Conservation (phyloP, 2,113 vertebrate species). For the Myxocyprinus asiaticus region DNA sequence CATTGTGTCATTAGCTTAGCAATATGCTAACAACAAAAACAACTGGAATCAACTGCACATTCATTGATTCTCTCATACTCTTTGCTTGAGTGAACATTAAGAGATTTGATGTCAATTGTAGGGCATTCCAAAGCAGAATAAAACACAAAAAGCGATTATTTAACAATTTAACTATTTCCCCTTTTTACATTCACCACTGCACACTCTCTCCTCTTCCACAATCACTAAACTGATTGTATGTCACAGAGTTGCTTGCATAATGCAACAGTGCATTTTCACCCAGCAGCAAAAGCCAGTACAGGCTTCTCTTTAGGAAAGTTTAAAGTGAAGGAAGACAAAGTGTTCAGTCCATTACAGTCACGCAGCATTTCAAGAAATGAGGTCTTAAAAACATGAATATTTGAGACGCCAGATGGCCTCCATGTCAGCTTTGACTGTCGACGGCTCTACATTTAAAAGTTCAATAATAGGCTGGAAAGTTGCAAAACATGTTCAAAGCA, state of each 20-base stretch:
- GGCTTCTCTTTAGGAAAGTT: conserved; percentile 15
- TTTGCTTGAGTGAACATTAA: too few relatives aligned
- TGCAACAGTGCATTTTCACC: conserved; percentile 27
- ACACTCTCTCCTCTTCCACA: neutral
- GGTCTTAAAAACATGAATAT: conserved; percentile 50
- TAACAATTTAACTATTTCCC: too few relatives aligned
- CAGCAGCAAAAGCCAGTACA: neutral
- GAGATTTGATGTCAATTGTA: too few relatives aligned
- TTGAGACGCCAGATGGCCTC: conserved; percentile 41
- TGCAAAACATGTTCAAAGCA: neutral
- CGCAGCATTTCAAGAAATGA: neutral
- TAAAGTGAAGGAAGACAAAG: conserved; percentile 2
- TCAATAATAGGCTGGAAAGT: conserved; percentile 26
- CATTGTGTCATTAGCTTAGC: too few relatives aligned
- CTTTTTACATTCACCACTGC: neutral
- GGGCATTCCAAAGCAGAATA: too few relatives aligned
- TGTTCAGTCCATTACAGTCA: neutral
- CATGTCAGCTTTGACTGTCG: conserved; percentile 13
- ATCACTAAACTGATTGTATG: neutral
- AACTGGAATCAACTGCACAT: too few relatives aligned
- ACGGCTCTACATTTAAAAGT: conserved; percentile 43
- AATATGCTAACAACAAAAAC: too few relatives aligned
- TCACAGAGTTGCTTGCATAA: conserved; percentile 23
- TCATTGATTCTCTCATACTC: too few relatives aligned
- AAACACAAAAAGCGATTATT: too few relatives aligned